These are phyloP conservation scores for Pedicia rivosa DNA, from an alignment of 2,888 invertebrate genomes.

Conservation along the genomic window DNA sequence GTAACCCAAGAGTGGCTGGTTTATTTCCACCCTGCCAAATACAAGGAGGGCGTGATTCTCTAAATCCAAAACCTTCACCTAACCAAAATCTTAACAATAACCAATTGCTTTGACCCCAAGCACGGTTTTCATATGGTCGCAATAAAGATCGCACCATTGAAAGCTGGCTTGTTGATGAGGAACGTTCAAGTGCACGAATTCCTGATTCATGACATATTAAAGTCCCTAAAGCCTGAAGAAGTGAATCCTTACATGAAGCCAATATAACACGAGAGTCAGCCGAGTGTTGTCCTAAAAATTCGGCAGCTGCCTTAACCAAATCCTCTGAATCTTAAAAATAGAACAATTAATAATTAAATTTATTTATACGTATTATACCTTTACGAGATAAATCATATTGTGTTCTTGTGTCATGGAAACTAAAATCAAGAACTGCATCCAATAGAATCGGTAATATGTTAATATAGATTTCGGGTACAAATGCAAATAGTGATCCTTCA, in stretches of 20 bases:
- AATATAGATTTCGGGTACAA: conserved; percentile 51
- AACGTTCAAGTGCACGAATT: conserved; percentile 51
- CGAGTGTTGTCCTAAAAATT: conserved; percentile 59
- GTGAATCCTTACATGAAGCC: conserved; percentile 56
- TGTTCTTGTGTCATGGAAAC: conserved; percentile 24
- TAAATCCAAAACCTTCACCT: conserved; percentile 65
- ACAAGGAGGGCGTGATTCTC: conserved; percentile 40
- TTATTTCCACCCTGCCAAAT: conserved; percentile 34
- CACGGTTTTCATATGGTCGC: conserved; percentile 64
- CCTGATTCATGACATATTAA: conserved; percentile 59
- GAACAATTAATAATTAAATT: not conserved
- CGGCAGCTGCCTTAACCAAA: conserved; percentile 44
- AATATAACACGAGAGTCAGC: conserved; percentile 57
- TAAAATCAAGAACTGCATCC: conserved; percentile 29
- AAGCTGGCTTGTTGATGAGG: conserved; percentile 44
- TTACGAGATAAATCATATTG: conserved; percentile 23
- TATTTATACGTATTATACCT: no score
- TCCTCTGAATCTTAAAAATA: conserved; percentile 36
- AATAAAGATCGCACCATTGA: conserved; percentile 51
- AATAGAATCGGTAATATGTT: conserved; percentile 33
- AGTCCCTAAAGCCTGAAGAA: conserved; percentile 60
- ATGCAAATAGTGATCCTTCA: conserved; percentile 41
- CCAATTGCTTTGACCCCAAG: conserved; percentile 78
- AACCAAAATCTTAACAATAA: conserved; percentile 71
- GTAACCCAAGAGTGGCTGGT: conserved; percentile 22